Evolutionary conservation across 23 tunicate genomes (phyloP), one percentile per base, ranked within the genome.

Genomic region (Corella eumyota): DNA sequence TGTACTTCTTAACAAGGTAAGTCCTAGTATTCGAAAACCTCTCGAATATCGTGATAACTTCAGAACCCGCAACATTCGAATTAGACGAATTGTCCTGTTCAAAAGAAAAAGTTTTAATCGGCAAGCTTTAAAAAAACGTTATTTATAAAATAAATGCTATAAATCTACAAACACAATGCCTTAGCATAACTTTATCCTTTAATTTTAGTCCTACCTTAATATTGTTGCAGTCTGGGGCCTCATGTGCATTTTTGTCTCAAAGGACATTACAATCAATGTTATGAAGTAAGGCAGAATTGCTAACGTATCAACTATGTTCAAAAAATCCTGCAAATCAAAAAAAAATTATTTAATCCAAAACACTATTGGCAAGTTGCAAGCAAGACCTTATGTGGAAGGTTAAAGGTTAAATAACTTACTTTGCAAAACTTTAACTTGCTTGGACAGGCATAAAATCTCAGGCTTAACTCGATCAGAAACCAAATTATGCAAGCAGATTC

Each of bases 221-320:
- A 92, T 81, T 11, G 86, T 92, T 2, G 93, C 92, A 26, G 93
- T 81, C 56, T 88, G 95, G 23, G 88, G 91, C 19, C 70, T 54
- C 27, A 71, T 75, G 33, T 71, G 72, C 19, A 75, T 83, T 23
- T 60, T 50, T 33, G 66, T 71, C 17, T 77, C 85, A 34, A 90
- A 60, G 28, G 93, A 79, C 25, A 75, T 90, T 44, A 80, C 80
- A 36, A 78, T 64, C 38, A 85, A 70, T 0, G 95, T 85, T 34
- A 93, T 72, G 54, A 93, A 84, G 56, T 93, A 93, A 31, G 99
- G 99, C 65, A 93, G 35, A 1, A 93, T 93, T 25, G 99, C 99
- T 23, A 77, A 38, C 23, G 72, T 61, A 37, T 93, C 99, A 28
- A 93, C 68, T 25, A 83, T 31, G 68, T 93, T 93, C 37, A 93